phyloP scores from a whole-genome alignment of 2,797 vertebrate genomes.

The Trachurus trachurus region DNA sequence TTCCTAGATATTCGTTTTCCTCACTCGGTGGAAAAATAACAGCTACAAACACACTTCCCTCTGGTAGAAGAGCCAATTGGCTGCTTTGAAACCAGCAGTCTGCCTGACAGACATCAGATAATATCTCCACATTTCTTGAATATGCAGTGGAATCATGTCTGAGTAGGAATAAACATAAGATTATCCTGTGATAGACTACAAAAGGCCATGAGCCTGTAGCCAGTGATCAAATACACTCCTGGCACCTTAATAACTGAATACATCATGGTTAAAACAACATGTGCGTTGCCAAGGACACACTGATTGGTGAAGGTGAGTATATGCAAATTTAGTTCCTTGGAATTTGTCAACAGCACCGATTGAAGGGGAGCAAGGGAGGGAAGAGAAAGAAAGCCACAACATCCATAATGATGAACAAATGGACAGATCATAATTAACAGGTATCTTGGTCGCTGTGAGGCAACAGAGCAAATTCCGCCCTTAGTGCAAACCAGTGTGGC shows the following conservation, averaged over 20 bases:
- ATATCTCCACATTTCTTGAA: slow-evolving; percentile 30
- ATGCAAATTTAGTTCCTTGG: slow-evolving; percentile 71
- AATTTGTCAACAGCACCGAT: slow-evolving; percentile 73
- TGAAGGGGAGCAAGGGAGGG: slow-evolving; percentile 34
- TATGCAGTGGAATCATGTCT: slow-evolving; percentile 38
- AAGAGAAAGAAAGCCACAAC: slow-evolving; percentile 38
- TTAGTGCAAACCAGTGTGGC: slow-evolving; percentile 34
- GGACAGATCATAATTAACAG: slow-evolving; percentile 54
- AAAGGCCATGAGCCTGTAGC: slow-evolving; percentile 59
- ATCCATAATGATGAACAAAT: slow-evolving; percentile 63
- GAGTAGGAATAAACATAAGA: slow-evolving; percentile 47
- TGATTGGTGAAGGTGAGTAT: slow-evolving; percentile 73
- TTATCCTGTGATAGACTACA: slow-evolving; percentile 54
- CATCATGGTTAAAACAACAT: slow-evolving; percentile 71
- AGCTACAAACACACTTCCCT: slow-evolving; percentile 46
- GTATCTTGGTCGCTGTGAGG: slow-evolving; percentile 22
- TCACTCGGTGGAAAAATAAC: slow-evolving; percentile 58
- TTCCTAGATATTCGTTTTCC: slow-evolving; percentile 70
- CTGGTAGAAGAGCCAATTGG: slow-evolving; percentile 39
- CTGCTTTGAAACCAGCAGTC: slow-evolving; percentile 51
- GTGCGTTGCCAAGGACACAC: slow-evolving; percentile 73
- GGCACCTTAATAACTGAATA: slow-evolving; percentile 58
- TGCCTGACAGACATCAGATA: slow-evolving; percentile 50
- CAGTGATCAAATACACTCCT: slow-evolving; percentile 58
- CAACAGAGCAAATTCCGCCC: slow-evolving; percentile 10